Conservation (phyloP, 2,888 invertebrate species). For the Smittia sp. region DNA sequence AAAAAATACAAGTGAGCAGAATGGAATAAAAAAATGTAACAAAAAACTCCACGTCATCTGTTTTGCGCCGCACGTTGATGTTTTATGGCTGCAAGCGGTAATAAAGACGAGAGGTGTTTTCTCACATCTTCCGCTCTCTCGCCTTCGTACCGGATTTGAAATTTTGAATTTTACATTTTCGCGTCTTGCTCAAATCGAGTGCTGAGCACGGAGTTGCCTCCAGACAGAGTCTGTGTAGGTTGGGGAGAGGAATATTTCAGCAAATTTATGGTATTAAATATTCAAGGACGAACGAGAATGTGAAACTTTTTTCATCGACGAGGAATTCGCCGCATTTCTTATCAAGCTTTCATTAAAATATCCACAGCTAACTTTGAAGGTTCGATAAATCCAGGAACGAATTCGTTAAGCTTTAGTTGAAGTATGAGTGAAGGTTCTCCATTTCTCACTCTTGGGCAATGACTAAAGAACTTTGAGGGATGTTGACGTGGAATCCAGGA, state of each 20-base stretch:
- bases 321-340: too few relatives aligned
- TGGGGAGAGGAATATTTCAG: not conserved
- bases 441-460: too few relatives aligned
- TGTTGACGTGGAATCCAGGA: too few relatives aligned
- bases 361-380: too few relatives aligned
- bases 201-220: not conserved
- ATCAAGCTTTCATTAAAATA: too few relatives aligned
- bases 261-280: not conserved
- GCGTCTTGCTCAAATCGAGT: not conserved
- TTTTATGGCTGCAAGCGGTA: conserved; percentile 11
- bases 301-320: conserved; percentile 1
- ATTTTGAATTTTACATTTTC: not conserved
- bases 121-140: not conserved
- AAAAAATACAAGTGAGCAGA: conserved; percentile 33
- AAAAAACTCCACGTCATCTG: conserved; percentile 68
- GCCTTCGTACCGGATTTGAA: not conserved
- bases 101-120: conserved; percentile 12
- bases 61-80: conserved; percentile 21
- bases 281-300: not conserved
- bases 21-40: conserved; percentile 57
- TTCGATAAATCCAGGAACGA: too few relatives aligned
- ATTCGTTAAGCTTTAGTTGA: too few relatives aligned
- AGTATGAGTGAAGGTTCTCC: too few relatives aligned
- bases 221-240: too few relatives aligned
- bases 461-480: too few relatives aligned